Evolutionary conservation across 2,113 vertebrate species (phyloP), one percentile per base, ranked within the genome.

Genomic region (Marmota flaviventris): DNA sequence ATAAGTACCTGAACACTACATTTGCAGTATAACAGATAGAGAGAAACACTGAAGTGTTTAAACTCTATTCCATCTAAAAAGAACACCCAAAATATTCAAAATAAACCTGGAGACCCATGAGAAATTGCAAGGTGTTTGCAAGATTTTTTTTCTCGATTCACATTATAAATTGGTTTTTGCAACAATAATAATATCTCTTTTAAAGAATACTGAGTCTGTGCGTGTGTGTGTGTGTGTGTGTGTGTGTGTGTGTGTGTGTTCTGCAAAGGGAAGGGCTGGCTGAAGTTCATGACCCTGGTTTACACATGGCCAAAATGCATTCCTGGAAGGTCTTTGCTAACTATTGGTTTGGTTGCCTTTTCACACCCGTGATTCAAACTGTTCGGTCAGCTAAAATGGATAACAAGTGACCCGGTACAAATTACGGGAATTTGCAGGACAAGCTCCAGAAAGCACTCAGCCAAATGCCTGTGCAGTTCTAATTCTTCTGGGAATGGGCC

Each of bases 331-430:
- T 95, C 96, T 96, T 51, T 94, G 70, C 88, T 89, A 97, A 94
- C 77, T 95, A 51, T 75, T 96, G 61, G 94, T 79, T 89, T 24
- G 77, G 63, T 61, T 91, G 83, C 82, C 95, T 95, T 97, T 93
- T 97, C 86, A 93, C 92, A 97, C 91, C 65, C 27, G 0, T 58
- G 78, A 95, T 85, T 85, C 92, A 92, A 93, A 97, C 75, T 88
- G 82, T 97, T 70, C 96, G 95, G 89, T 85, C 96, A 98, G 94
- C 91, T 97, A 94, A 98, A 98, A 97, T 58, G 98, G 92, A 96
- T 96, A 97, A 96, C 94, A 95, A 95, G 89, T 97, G 94, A 96
- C 97, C 75, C 91, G 96, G 97, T 97, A 53, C 94, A 96, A 98
- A 96, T 51, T 97, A 95, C 94, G 92, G 95, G 96, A 98, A 98